Conservation (phyloP, 2,888 invertebrate species). For the Apotomis betuletana region DNA sequence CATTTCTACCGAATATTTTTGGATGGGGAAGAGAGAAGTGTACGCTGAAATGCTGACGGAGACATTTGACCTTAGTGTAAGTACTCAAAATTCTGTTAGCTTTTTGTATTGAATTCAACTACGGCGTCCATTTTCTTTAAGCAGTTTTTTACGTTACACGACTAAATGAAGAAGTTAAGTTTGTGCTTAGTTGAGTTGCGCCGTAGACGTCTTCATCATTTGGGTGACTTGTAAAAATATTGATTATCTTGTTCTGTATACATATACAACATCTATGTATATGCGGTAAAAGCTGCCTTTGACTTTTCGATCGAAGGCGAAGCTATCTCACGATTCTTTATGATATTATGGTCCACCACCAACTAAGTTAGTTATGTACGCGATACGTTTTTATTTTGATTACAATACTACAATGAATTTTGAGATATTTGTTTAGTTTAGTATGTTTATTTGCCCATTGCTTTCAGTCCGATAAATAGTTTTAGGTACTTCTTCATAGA, state of each 20-base stretch:
- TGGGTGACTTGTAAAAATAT: conserved; percentile 56
- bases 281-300: not conserved
- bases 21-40: conserved; percentile 80
- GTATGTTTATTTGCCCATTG: no score
- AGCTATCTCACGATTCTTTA: not conserved
- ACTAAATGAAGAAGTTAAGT: conserved; percentile 48
- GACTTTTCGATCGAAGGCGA: not conserved
- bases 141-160: conserved; percentile 53
- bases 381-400: no score
- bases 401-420: no score
- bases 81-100: conserved; percentile 48
- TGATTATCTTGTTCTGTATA: conserved; percentile 38
- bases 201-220: conserved; percentile 42
- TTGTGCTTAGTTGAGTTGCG: conserved; percentile 44
- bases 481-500: no score
- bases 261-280: not conserved
- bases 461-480: no score
- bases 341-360: no score
- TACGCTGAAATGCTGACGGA: conserved; percentile 76
- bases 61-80: conserved; percentile 69
- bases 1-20: conserved; percentile 80
- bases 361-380: no score
- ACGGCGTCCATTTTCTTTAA: conserved; percentile 64
- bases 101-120: conserved; percentile 30
- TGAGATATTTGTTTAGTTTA: no score